Conservation (phyloP, 2,113 vertebrate genomes). For the Furnarius figulus region DNA sequence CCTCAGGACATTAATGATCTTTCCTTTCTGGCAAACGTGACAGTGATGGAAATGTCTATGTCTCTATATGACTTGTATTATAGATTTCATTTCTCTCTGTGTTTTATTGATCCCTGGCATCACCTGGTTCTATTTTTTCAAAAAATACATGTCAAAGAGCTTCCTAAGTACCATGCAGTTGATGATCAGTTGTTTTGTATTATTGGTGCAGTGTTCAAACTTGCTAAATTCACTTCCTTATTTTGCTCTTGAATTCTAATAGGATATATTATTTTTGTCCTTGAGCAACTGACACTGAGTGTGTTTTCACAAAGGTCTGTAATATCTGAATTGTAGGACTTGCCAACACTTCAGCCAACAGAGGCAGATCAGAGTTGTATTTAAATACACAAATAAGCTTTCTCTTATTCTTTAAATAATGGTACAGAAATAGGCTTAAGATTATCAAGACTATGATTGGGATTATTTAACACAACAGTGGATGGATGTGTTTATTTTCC, state of each 20-base stretch:
- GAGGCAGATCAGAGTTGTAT: neutral
- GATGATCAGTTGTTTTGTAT: neutral
- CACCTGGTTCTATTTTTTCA: neutral
- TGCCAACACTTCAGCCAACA: neutral
- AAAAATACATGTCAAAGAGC: neutral
- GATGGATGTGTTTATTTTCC: neutral
- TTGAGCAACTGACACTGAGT: neutral
- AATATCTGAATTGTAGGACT: neutral
- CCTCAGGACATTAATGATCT: neutral
- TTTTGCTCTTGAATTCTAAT: neutral
- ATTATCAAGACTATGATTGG: neutral
- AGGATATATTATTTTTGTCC: neutral
- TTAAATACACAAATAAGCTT: neutral
- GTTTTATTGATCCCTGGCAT: neutral
- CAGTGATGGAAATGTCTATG: neutral
- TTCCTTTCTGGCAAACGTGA: neutral
- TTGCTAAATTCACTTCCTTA: neutral
- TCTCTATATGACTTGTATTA: neutral
- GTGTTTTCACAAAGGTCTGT: neutral
- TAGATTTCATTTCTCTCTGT: neutral
- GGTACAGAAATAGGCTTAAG: neutral
- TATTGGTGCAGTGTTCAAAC: neutral
- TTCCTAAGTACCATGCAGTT: neutral
- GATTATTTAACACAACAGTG: neutral
- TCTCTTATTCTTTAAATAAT: neutral